These are phyloP conservation scores for Oryzias celebensis DNA, from an alignment of 2,113 vertebrate species.

Conservation along the genomic window DNA sequence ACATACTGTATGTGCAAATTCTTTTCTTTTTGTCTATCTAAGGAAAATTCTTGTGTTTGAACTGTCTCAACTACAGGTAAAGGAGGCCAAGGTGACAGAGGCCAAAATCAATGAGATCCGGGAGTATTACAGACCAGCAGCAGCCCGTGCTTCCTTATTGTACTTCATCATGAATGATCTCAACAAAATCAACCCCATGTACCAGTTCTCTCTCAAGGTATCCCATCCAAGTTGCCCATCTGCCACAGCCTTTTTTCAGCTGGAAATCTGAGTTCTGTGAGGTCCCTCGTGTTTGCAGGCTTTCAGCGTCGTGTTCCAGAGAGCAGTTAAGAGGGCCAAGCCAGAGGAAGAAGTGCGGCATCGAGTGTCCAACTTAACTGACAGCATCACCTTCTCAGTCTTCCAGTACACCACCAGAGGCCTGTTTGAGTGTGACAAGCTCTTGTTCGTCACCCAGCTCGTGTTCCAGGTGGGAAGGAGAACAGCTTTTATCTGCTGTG, in stretches of 20 bases:
- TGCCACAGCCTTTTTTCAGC: not conserved
- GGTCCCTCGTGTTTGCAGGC: constrained; percentile 74
- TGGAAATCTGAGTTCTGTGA: not conserved
- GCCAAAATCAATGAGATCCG: constrained; percentile 88
- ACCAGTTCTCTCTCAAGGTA: constrained; percentile 87
- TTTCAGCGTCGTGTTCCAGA: constrained; percentile 90
- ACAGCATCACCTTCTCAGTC: constrained; percentile 90
- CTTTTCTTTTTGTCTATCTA: constrained; percentile 13
- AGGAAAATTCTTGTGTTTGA: constrained; percentile 12
- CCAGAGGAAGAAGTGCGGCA: constrained; percentile 77
- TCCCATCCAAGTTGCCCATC: constrained; percentile 9
- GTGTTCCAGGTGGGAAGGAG: constrained; percentile 86
- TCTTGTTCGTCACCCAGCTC: constrained; percentile 89
- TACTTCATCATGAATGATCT: constrained; percentile 95
- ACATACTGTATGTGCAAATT: not conserved
- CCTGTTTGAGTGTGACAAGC: constrained; percentile 91
- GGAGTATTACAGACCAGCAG: constrained; percentile 88
- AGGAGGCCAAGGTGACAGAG: constrained; percentile 89
- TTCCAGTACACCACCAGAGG: constrained; percentile 91
- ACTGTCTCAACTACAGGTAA: constrained; percentile 80
- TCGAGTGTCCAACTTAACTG: constrained; percentile 83
- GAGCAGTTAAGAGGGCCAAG: constrained; percentile 83
- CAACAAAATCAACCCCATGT: constrained; percentile 92
- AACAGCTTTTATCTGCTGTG: constrained; percentile 30
- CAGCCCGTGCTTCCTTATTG: constrained; percentile 85